A percentile compares a stretch with the other conserved stretches of the same genome.
Evolutionary conservation across 1,140 invertebrate genomes (phyloP).

Genomic region (Macrobrachium nipponense): DNA sequence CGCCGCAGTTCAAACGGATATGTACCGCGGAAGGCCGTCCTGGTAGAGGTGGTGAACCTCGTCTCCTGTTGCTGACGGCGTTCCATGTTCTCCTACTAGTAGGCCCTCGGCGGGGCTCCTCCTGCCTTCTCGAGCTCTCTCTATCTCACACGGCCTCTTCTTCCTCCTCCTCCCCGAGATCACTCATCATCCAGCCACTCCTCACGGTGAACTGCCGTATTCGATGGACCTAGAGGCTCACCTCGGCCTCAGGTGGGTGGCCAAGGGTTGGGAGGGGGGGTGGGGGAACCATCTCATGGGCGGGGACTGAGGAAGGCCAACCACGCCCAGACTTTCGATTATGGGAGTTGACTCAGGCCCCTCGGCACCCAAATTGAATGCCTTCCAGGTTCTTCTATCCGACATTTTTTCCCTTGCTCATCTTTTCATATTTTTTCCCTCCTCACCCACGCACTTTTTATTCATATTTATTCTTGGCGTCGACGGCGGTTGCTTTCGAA

Average conservation of each 20-base stretch:
- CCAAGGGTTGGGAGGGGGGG: neutral
- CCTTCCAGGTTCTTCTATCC: no score
- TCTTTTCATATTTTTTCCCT: no score
- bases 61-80: slow-evolving; percentile 19
- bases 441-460: no score
- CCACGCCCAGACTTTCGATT: no score
- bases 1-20: neutral
- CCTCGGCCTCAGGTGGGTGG: slow-evolving; percentile 27
- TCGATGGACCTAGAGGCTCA: neutral
- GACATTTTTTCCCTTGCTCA: no score
- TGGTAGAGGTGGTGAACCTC: slow-evolving; percentile 32
- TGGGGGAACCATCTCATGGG: slow-evolving; percentile 16
- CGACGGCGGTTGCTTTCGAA: no score
- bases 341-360: no score
- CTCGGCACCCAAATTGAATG: no score
- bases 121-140: slow-evolving; percentile 34
- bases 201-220: slow-evolving; percentile 48
- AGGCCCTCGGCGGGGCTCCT: slow-evolving; percentile 11
- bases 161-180: slow-evolving; percentile 25
- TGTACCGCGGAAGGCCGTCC: slow-evolving; percentile 48
- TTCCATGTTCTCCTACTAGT: no score
- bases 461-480: no score
- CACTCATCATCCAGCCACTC: slow-evolving; percentile 49
- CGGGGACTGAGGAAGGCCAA: no score
- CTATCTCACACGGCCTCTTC: neutral